Conservation (phyloP, 2,797 vertebrate genomes). For the Vipera latastei region DNA sequence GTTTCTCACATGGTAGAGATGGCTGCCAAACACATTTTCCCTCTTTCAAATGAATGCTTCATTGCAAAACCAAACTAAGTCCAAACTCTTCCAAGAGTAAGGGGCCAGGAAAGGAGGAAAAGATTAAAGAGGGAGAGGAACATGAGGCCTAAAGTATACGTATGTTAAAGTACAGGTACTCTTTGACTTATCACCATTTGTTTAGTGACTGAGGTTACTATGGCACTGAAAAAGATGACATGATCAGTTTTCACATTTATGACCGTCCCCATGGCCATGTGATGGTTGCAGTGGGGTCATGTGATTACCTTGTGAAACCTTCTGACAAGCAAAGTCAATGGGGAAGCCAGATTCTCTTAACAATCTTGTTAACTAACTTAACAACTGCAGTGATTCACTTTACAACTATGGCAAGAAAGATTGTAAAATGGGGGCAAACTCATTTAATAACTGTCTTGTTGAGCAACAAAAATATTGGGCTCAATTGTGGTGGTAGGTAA, state of each 20-base stretch:
- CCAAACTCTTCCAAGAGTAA: not conserved
- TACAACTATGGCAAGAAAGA: too few relatives aligned
- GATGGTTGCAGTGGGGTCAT: not conserved
- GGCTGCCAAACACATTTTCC: not conserved
- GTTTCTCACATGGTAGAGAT: not conserved
- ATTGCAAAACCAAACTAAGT: not conserved
- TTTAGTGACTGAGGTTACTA: not conserved
- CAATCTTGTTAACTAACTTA: not conserved
- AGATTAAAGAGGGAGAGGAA: not conserved
- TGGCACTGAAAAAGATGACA: not conserved
- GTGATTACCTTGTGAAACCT: not conserved
- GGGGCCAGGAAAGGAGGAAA: not conserved
- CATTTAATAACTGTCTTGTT: not conserved
- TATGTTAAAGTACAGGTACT: not conserved
- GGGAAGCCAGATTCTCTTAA: not conserved
- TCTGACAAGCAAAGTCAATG: not conserved
- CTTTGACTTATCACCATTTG: not conserved
- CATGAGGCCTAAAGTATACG: not conserved
- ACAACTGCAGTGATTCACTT: too few relatives aligned
- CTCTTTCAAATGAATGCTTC: not conserved
- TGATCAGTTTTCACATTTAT: not conserved
- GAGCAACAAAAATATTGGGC: not conserved
- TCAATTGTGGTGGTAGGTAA: not conserved
- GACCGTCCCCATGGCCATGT: not conserved
- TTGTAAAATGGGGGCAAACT: too few relatives aligned